Evolutionary conservation across 2,113 vertebrate genomes (phyloP), one percentile per base, ranked within the genome.

Genomic region (Oncorhynchus tshawytscha): DNA sequence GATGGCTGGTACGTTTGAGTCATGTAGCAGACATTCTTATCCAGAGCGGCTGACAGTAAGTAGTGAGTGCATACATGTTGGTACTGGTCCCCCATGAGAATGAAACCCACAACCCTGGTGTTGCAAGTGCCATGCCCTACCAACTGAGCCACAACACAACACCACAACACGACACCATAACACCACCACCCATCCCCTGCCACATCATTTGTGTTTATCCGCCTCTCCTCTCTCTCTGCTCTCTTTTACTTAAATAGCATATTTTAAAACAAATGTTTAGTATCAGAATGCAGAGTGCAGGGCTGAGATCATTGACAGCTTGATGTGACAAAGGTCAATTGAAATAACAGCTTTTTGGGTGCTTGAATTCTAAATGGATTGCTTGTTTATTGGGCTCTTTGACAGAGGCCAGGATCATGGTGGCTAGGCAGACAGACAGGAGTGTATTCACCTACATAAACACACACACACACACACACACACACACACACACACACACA

Each of bases 241-340:
- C 65, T 34, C 75, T 54, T 67, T 34, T 82, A 83, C 84, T 84
- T 87, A 83, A 87, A 87, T 85, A 82, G 86, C 88, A 90, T 85
- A 90, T 88, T 90, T 90, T 84, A 74, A 89, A 93, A 88, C 91
- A 86, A 93, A 93, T 89, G 89, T 91, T 91, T 90, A 93, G 94
- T 94, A 94, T 86, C 89, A 92, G 79, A 90, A 83, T 85, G 85
- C 84, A 80, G 89, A 93, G 91, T 91, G 88, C 91, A 90, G 84
- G 91, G 89, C 88, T 92, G 94, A 94, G 93, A 91, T 94, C 93
- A 93, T 94, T 94, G 93, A 94, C 94, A 94, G 92, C 92, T 94
- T 93, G 93, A 94, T 91, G 92, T 94, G 94, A 92, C 88, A 88
- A 89, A 93, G 93, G 94, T 93, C 94, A 94, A 94, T 94, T 94